These are phyloP conservation scores for Cylloceria caligata DNA, from an alignment of 2,888 invertebrate species.

Conservation along the genomic window DNA sequence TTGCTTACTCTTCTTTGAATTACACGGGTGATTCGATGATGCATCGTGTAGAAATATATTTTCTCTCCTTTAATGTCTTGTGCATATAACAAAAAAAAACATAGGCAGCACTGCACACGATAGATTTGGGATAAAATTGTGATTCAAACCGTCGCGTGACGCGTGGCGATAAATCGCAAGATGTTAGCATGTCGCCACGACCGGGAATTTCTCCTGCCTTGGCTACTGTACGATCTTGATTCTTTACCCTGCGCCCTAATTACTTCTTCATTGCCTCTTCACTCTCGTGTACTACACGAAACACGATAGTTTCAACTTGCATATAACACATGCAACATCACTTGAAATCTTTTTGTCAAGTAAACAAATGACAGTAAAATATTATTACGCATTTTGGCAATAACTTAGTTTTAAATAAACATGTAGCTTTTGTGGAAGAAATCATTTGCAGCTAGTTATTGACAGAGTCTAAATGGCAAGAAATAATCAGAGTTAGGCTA, in stretches of 20 bases:
- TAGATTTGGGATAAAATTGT: constrained; percentile 49
- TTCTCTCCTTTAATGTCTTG: not conserved
- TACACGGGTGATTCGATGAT: not conserved
- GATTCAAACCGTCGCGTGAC: constrained; percentile 56
- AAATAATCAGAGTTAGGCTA: too few relatives aligned
- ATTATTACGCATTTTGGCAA: not conserved
- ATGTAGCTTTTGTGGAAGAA: not conserved
- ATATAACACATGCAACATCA: constrained; percentile 16
- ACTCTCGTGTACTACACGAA: constrained; percentile 5
- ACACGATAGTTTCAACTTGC: constrained; percentile 16
- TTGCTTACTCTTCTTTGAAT: not conserved
- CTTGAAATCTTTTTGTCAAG: not conserved
- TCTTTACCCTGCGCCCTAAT: not conserved
- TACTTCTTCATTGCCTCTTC: not conserved
- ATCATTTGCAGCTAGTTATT: not conserved
- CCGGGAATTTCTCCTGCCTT: constrained; percentile 49
- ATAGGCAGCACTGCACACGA: constrained; percentile 7
- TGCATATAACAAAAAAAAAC: not conserved
- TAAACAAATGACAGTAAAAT: not conserved
- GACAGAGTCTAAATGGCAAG: too few relatives aligned
- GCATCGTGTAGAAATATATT: not conserved
- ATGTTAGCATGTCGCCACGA: constrained; percentile 54
- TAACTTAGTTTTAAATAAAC: not conserved
- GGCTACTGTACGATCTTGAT: constrained; percentile 15
- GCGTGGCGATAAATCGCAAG: constrained; percentile 55